Conservation (phyloP, 2,113 vertebrate species). For the Micromys minutus region DNA sequence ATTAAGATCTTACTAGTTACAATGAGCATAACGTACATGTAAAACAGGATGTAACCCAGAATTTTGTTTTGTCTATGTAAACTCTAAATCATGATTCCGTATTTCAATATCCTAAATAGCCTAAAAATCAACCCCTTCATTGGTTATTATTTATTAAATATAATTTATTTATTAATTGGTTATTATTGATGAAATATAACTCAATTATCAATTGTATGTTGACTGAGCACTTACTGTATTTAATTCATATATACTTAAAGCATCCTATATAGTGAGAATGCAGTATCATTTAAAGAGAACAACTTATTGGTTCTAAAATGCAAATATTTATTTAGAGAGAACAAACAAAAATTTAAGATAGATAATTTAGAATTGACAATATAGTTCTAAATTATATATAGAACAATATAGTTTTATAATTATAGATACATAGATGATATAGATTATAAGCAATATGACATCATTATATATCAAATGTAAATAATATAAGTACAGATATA, state of each 20-base stretch:
- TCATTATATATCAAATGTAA: not conserved
- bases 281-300: not conserved
- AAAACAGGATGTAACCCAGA: no score
- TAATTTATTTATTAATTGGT: not conserved
- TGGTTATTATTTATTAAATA: not conserved
- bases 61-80: not conserved
- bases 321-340: no score
- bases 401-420: not conserved
- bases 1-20: no score
- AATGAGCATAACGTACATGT: no score
- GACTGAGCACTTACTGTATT: not conserved
- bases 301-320: not conserved
- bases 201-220: not conserved
- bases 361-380: not conserved
- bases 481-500: not conserved
- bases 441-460: not conserved
- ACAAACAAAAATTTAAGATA: not conserved
- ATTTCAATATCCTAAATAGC: not conserved
- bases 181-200: not conserved
- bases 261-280: not conserved
- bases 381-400: not conserved
- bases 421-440: not conserved
- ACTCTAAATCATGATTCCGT: not conserved
- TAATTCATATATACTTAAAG: not conserved
- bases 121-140: not conserved